Percentiles rank a stretch among this genome's conserved stretches.
phyloP scores from a whole-genome alignment of 1,140 invertebrate genomes.

The Ceratosolen solmsi region DNA sequence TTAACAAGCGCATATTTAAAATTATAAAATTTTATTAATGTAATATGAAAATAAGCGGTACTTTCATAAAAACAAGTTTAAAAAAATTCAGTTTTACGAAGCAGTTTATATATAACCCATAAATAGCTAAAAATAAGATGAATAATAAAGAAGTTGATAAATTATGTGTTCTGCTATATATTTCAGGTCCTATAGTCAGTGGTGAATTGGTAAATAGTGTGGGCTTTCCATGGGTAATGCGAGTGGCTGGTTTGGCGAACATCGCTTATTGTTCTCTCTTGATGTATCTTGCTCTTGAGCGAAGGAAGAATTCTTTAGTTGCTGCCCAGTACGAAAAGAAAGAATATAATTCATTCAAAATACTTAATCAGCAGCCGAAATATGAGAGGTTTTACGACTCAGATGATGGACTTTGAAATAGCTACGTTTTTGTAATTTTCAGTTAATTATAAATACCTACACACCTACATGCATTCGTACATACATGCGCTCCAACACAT shows the following conservation, averaged over 20 bases:
- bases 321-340: conserved; percentile 51
- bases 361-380: conserved; percentile 30
- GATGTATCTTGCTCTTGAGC: conserved; percentile 61
- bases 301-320: conserved; percentile 37
- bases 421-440: background rate
- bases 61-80: too few species aligned
- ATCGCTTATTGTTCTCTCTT: conserved; percentile 80
- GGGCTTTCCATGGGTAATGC: conserved; percentile 84
- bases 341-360: conserved; percentile 62
- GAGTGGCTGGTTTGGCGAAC: conserved; percentile 80
- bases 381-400: conserved; percentile 67
- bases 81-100: too few species aligned
- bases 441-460: too few species aligned
- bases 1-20: too few species aligned
- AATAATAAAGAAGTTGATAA: too few species aligned
- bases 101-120: too few species aligned
- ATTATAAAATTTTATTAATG: too few species aligned
- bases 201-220: conserved; percentile 80
- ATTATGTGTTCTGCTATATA: background rate
- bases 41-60: too few species aligned
- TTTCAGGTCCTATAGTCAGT: conserved; percentile 81
- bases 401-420: conserved; percentile 65
- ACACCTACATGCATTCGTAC: too few species aligned
- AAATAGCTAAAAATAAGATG: too few species aligned
- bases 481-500: too few species aligned